Conservation (phyloP, 2,888 invertebrate genomes). For the Agrochola circellaris region DNA sequence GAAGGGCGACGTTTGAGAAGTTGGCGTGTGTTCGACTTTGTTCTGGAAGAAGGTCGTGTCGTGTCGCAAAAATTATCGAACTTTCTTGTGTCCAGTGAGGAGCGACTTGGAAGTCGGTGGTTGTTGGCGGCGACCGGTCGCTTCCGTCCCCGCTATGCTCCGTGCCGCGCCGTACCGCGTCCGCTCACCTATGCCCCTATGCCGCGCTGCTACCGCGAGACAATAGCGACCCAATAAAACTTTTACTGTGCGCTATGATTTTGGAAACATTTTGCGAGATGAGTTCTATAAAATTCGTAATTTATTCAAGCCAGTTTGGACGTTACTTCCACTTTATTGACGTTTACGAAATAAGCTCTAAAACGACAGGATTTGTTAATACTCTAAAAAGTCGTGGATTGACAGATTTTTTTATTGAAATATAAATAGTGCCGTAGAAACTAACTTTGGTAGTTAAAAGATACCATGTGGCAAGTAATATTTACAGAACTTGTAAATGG, state of each 20-base stretch:
- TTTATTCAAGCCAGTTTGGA: constrained; percentile 73
- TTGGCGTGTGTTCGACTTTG: constrained; percentile 70
- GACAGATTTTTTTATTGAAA: not conserved
- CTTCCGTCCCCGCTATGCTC: constrained; percentile 66
- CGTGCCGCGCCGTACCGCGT: constrained; percentile 45
- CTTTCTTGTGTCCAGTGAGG: constrained; percentile 76
- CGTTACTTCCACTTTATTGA: constrained; percentile 77
- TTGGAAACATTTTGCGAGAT: constrained; percentile 86
- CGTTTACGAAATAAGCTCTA: constrained; percentile 60
- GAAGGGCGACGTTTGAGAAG: constrained; percentile 64
- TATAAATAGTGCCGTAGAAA: not conserved
- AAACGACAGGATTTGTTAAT: constrained; percentile 22
- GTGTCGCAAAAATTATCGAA: constrained; percentile 82
- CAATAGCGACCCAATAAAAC: constrained; percentile 87
- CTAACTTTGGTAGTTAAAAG: not conserved
- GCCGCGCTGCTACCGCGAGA: constrained; percentile 68
- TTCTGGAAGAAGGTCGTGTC: constrained; percentile 72
- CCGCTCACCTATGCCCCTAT: constrained; percentile 58
- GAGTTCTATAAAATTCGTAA: constrained; percentile 87
- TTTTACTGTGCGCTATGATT: constrained; percentile 88
- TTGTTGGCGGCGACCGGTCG: constrained; percentile 59
- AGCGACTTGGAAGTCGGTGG: constrained; percentile 69
- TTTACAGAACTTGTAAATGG: constrained; percentile 16
- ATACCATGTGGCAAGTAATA: not conserved
- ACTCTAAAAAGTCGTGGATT: not conserved